Conservation (phyloP, 2,113 vertebrate species). For the Blennius ocellaris region DNA sequence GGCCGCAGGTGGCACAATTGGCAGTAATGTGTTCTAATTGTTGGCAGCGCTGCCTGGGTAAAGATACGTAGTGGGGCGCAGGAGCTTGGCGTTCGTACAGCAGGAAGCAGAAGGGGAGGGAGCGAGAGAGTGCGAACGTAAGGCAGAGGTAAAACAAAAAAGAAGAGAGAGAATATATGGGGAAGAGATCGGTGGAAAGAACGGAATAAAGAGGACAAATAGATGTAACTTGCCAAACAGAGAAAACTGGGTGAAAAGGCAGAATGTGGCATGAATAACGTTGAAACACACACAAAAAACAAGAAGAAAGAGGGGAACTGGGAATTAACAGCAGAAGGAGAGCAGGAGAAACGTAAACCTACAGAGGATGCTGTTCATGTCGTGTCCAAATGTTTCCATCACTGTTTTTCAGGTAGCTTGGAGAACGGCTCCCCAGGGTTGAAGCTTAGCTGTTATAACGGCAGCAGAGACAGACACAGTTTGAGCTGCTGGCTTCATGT, state of each 20-base stretch:
- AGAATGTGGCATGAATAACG: neutral
- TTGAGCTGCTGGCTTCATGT: constrained; percentile 56
- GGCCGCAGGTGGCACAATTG: constrained; percentile 81
- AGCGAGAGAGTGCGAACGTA: neutral
- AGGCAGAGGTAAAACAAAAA: constrained; percentile 7
- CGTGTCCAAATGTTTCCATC: constrained; percentile 60
- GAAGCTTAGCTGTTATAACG: constrained; percentile 56
- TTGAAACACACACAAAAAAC: neutral
- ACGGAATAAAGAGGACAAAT: constrained; percentile 7
- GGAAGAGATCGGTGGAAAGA: constrained; percentile 1
- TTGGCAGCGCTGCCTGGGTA: constrained; percentile 73
- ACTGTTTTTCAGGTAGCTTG: constrained; percentile 55
- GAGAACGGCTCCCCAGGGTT: constrained; percentile 60
- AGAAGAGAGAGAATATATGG: neutral
- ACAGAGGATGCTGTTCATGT: constrained; percentile 36
- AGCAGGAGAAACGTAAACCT: constrained; percentile 38
- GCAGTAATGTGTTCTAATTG: constrained; percentile 81
- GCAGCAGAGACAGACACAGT: constrained; percentile 56
- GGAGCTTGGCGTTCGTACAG: constrained; percentile 64
- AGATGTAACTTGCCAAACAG: neutral
- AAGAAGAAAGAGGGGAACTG: neutral
- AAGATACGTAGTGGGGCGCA: constrained; percentile 65
- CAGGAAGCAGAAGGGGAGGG: constrained; percentile 35
- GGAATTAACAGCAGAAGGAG: constrained; percentile 22
- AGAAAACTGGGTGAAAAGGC: neutral